Evolutionary conservation across 2,888 invertebrate genomes (phyloP).

Genomic region (Furcula furcula): DNA sequence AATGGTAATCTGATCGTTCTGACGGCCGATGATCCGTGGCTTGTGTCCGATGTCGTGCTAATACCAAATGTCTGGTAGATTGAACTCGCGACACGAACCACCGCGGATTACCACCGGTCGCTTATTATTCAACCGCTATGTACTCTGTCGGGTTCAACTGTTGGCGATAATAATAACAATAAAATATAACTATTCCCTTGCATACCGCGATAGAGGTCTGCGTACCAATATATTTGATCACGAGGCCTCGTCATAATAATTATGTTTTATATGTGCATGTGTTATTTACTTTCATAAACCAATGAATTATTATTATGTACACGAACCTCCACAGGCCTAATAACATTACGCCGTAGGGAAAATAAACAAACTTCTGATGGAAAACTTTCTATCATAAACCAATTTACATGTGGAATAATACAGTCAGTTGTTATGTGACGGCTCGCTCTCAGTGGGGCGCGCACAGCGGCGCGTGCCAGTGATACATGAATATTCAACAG

Average conservation of each 20-base stretch:
- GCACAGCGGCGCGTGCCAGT: conserved; percentile 1
- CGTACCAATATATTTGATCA: too few species aligned
- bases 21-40: conserved; percentile 4
- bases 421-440: too few species aligned
- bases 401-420: too few species aligned
- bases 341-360: too few species aligned
- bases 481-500: conserved; percentile 25
- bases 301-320: too few species aligned
- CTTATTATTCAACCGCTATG: conserved; percentile 28
- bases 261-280: too few species aligned
- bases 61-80: conserved; percentile 21
- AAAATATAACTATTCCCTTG: not conserved
- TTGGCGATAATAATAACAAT: not conserved
- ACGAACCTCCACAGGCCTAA: too few species aligned
- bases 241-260: too few species aligned
- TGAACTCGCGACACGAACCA: conserved; percentile 25
- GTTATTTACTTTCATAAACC: too few species aligned
- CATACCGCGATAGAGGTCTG: too few species aligned
- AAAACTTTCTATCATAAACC: too few species aligned
- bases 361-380: too few species aligned
- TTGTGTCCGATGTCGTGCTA: not conserved
- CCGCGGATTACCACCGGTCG: conserved; percentile 21
- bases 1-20: not conserved
- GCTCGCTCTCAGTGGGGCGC: not conserved
- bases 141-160: conserved; percentile 2